Evolutionary conservation across 2,888 invertebrate species (phyloP).

Genomic region (Trissoscelio sp.): DNA sequence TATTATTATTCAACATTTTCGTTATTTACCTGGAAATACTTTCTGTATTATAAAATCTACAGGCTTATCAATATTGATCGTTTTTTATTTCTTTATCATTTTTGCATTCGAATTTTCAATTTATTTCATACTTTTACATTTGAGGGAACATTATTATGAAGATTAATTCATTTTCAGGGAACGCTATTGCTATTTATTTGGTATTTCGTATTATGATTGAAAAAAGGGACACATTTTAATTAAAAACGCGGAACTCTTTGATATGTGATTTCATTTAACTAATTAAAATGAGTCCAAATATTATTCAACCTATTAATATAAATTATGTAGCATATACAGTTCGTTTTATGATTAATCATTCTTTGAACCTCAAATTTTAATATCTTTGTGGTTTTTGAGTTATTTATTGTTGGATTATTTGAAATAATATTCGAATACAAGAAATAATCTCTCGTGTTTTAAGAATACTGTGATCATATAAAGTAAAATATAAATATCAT

Average conservation of each 20-base stretch:
- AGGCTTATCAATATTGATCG: too few species aligned
- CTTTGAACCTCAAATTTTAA: too few species aligned
- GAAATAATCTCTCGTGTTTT: too few species aligned
- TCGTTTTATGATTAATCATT: too few species aligned
- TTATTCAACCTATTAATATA: conserved; percentile 35
- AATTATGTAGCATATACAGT: conserved; percentile 3
- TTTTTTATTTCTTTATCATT: too few species aligned
- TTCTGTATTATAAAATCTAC: conserved; percentile 22
- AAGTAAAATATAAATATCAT: too few species aligned
- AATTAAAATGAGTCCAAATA: conserved; percentile 29
- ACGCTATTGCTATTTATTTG: background rate
- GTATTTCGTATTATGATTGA: background rate
- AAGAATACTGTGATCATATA: too few species aligned
- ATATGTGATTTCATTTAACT: background rate
- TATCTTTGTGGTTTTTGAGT: too few species aligned
- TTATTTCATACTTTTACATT: background rate
- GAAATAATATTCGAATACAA: too few species aligned
- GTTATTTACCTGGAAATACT: conserved; percentile 25
- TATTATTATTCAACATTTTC: background rate
- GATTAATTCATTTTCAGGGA: conserved; percentile 3
- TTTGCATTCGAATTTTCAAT: background rate
- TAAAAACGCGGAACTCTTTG: conserved; percentile 9
- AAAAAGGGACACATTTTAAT: conserved; percentile 1
- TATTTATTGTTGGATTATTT: too few species aligned
- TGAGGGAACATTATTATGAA: background rate